Base-by-base conservation (phyloP, 2,113 vertebrate genomes). In the Xyrauchen texanus region DNA sequence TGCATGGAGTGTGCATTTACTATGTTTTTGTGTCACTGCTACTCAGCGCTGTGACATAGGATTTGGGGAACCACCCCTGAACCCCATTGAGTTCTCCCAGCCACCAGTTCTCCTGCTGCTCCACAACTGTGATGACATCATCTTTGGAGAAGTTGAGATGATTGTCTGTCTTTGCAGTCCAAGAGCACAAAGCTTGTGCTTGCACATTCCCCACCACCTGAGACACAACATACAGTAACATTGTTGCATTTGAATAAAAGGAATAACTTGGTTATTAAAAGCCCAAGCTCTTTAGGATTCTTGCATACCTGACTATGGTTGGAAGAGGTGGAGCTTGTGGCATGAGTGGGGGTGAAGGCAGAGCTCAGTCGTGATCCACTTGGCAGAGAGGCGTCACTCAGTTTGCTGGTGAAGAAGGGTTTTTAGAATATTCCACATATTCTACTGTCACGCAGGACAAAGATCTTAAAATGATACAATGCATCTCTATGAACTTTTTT, bases 61-160 rank as follows among this genome's bases (percentile, higher is more conserved):
- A 94, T 84, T 96, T 98, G 51, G 98, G 98, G 90, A 99, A 98
- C 96, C 98, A 99, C 65, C 98, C 97, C 88, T 90, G 93, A 87
- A 93, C 91, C 75, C 95, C 93, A 0, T 94, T 94, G 1, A 96
- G 93, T 76, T 97, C 94, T 78, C 98, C 98, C 16, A 98, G 94
- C 96, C 97, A 98, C 98, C 98, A 99, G 89, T 95, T 98, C 87
- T 98, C 98, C 88, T 99, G 98, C 89, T 98, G 94, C 87, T 99
- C 98, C 91, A 98, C 88, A 79, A 99, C 95, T 42, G 93, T 94
- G 79, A 99, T 98, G 57, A 96, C 85, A 15, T 98, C 95, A 4
- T 97, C 95, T 88, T 98, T 99, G 21, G 96, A 95, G 90, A 99
- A 98, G 90, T 98, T 98, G 86, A 98, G 93, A 89, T 99, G 98